phyloP scores from a whole-genome alignment of 2,113 vertebrate species.

The Bufo gargarizans region DNA sequence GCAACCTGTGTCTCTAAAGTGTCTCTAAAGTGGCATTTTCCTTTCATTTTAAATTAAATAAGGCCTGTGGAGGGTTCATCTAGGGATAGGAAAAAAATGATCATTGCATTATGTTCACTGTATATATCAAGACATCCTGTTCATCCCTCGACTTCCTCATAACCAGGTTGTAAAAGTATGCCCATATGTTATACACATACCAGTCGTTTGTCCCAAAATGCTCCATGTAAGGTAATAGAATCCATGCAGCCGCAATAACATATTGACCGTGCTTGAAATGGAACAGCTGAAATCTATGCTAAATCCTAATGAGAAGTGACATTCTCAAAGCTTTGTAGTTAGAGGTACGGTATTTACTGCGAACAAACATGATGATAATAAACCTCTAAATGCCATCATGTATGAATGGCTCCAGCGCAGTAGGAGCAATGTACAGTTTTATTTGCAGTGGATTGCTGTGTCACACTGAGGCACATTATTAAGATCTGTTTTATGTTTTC shows the following conservation, averaged over 20 bases:
- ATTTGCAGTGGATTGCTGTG: neutral
- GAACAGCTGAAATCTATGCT: neutral
- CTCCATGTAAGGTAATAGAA: conserved; percentile 21
- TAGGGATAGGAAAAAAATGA: conserved; percentile 5
- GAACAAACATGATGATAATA: conserved; percentile 2
- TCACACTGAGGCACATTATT: neutral
- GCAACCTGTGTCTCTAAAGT: too few species aligned
- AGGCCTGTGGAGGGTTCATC: conserved; percentile 3
- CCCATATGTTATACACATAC: conserved; percentile 39
- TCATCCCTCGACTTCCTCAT: conserved; percentile 8
- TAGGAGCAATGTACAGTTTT: neutral
- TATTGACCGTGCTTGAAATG: neutral
- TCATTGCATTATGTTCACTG: neutral
- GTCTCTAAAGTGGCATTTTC: too few species aligned
- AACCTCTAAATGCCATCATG: neutral
- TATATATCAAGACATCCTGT: neutral
- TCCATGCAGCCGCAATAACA: neutral
- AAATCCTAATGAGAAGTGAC: neutral
- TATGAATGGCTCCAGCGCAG: neutral
- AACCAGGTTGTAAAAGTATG: conserved; percentile 37
- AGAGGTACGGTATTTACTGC: neutral
- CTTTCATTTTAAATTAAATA: too few species aligned
- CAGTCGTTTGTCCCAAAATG: conserved; percentile 31
- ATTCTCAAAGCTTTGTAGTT: neutral
- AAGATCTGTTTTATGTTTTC: conserved; percentile 43